Conservation (phyloP, 2,797 vertebrate species). For the Ptychadena robeensis region DNA sequence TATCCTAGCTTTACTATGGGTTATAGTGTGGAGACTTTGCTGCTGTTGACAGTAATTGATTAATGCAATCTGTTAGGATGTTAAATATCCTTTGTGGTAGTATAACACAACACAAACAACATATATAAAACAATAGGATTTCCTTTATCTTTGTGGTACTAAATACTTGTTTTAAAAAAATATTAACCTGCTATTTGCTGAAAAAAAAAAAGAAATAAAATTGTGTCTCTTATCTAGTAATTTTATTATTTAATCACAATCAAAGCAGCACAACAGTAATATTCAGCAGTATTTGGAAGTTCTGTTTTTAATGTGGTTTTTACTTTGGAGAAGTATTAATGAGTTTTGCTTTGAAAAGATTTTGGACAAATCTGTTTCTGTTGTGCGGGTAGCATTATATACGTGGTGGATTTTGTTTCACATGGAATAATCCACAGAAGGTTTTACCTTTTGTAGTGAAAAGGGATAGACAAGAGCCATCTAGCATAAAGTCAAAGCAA, state of each 20-base stretch:
- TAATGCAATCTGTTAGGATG: not conserved
- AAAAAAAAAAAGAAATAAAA: no score
- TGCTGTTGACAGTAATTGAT: not conserved
- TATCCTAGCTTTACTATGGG: no score
- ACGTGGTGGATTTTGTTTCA: slow-evolving; percentile 52
- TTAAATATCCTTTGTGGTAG: not conserved
- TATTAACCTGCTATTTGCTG: not conserved
- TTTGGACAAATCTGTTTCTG: slow-evolving; percentile 32
- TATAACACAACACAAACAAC: not conserved
- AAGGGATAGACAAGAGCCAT: slow-evolving; percentile 30
- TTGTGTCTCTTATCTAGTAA: not conserved
- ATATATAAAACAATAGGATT: not conserved
- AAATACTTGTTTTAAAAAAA: not conserved
- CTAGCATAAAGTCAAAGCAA: slow-evolving; percentile 26
- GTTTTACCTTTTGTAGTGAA: slow-evolving; percentile 42
- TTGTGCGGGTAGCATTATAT: slow-evolving; percentile 50
- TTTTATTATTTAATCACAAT: not conserved
- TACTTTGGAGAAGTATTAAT: slow-evolving; percentile 44
- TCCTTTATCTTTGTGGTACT: not conserved
- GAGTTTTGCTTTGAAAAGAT: slow-evolving; percentile 36
- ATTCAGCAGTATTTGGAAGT: not conserved
- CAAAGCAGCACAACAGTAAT: not conserved
- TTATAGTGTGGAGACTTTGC: not conserved
- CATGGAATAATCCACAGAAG: slow-evolving; percentile 45
- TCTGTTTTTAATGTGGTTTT: not conserved